Conservation (phyloP, 1,140 invertebrate genomes). For the Aphaenogaster rudis region DNA sequence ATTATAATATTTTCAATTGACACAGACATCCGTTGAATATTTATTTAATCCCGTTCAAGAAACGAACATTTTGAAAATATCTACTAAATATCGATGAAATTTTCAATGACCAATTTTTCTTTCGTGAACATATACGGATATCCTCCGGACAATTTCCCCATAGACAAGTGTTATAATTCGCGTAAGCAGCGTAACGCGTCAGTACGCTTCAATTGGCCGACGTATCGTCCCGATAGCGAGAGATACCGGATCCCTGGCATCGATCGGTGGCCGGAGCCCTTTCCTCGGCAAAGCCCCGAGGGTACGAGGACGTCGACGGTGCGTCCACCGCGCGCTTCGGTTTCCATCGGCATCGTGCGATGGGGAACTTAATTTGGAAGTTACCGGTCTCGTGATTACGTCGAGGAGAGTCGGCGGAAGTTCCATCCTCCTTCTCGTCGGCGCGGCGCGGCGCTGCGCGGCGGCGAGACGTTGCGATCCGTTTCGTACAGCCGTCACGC, state of each 20-base stretch:
- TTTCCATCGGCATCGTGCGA: constrained; percentile 52
- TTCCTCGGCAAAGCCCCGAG: constrained; percentile 28
- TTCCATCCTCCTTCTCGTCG: constrained; percentile 27
- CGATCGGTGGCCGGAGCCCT: constrained; percentile 38
- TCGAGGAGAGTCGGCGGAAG: constrained; percentile 44
- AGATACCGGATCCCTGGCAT: constrained; percentile 12
- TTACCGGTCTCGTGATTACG: constrained; percentile 58
- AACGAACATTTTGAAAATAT: background rate
- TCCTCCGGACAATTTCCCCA: background rate
- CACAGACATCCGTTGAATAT: background rate
- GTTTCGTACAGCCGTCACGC: constrained; percentile 54
- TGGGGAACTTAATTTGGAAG: constrained; percentile 58
- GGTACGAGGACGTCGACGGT: constrained; percentile 9
- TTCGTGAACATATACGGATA: background rate
- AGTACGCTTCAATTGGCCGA: background rate
- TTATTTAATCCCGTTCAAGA: background rate
- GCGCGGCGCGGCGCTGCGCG: background rate
- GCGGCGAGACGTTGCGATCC: constrained; percentile 43
- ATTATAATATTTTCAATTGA: too few relatives aligned
- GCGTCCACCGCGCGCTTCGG: constrained; percentile 47
- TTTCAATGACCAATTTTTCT: background rate
- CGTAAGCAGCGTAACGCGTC: background rate
- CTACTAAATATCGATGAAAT: background rate
- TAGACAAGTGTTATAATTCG: background rate
- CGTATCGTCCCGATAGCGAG: constrained; percentile 5